A percentile compares a stretch with the other conserved stretches of the same genome.
These are phyloP conservation scores for Dasyornis broadbenti DNA, from an alignment of 2,113 vertebrate species.

Conservation along the genomic window DNA sequence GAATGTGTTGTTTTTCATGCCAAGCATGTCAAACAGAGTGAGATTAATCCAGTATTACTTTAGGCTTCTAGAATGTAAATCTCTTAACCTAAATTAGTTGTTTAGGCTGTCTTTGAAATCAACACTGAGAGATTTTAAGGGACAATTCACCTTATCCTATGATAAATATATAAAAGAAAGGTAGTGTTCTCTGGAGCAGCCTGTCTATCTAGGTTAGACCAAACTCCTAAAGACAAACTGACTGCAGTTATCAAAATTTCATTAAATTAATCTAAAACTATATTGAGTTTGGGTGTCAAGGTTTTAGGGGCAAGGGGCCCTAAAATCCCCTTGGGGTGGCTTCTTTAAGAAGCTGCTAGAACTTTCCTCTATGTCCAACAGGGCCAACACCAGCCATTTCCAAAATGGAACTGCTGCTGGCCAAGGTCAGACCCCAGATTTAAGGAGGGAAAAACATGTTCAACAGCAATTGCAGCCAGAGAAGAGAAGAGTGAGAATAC, in stretches of 20 bases:
- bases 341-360: not conserved
- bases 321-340: rapidly evolving
- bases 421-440: not conserved
- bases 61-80: not conserved
- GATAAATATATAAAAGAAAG: not conserved
- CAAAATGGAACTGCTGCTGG: rapidly evolving
- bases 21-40: constrained; percentile 14
- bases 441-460: not conserved
- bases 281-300: not conserved
- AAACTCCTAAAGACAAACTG: not conserved
- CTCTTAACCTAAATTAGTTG: not conserved
- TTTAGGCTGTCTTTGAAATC: constrained; percentile 10
- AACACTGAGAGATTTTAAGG: not conserved
- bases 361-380: not conserved
- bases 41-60: not conserved
- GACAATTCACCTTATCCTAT: not conserved
- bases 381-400: not conserved
- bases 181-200: not conserved
- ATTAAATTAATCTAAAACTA: not conserved
- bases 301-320: not conserved
- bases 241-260: not conserved
- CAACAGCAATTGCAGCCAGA: not conserved
- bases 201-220: not conserved
- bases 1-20: not conserved
- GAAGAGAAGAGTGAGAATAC: not conserved